Evolutionary conservation across 2,113 vertebrate genomes (phyloP), one percentile per base, ranked within the genome.

Genomic region (Alces alces): DNA sequence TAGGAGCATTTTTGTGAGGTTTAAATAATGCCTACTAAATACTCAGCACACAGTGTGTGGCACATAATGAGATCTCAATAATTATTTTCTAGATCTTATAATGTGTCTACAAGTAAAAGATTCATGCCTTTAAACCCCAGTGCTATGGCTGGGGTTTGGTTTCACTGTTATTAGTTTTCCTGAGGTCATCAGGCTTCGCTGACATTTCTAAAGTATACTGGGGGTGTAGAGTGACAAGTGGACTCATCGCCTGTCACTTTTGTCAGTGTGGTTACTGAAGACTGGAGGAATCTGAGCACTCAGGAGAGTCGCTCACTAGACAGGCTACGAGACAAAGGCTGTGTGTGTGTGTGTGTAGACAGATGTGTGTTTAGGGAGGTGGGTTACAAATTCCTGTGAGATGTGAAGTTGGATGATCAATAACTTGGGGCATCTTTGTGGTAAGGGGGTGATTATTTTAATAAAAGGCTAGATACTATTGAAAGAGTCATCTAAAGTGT

Each of bases 371-470:
- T 10, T 10, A 3, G 19, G 7, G 7, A 9, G 12, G 2, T 28
- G 13, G 6, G 1, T 73, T 91, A 93, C 50, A 92, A 58, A 80
- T 93, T 89, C 14, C 17, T 78, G 1, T 70, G 91, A 79, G n/a
- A 27, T 86, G 14, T 58, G 45, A 79, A 70, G 78, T 36, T 78
- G 15, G 16, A 17, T 79, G 28, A 15, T 36, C 39, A 89, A 30
- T 89, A 92, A 93, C 33, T 64, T 80, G 45, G 52, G 43, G 15
- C 0, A 84, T 3, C 3, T 88, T 85, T 70, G 17, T 76, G 12
- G 52, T 58, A 39, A 91, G 36, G 2, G 16, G 36, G 25, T 84
- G 86, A 57, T 80, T 79, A 33, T 94, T 97, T 95, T 94, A 87
- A 45, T 52, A 33, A 86, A 96, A 91, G 23, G 3, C 11, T 84